Evolutionary conservation across 2,113 vertebrate genomes (phyloP).

Genomic region (Maylandia zebra): DNA sequence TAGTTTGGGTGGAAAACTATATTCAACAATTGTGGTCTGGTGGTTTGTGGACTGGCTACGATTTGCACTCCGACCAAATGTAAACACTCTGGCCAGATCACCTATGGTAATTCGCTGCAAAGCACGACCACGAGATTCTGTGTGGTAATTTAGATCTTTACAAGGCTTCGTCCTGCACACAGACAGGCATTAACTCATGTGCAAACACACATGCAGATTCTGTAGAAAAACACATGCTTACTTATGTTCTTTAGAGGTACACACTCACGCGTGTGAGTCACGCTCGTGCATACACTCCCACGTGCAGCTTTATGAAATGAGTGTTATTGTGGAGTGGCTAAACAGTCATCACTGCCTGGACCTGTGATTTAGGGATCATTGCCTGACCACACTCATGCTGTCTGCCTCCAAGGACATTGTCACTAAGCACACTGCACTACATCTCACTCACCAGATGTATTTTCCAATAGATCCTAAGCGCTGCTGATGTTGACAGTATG

Average conservation of each 20-base stretch:
- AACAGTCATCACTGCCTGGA: conserved; percentile 62
- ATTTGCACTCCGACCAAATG: conserved; percentile 2
- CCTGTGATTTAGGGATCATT: conserved; percentile 66
- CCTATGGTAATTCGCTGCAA: conserved; percentile 21
- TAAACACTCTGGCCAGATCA: conserved; percentile 35
- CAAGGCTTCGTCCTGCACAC: background rate
- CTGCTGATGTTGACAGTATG: background rate
- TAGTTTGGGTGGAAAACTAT: conserved; percentile 23
- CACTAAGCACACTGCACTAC: conserved; percentile 1
- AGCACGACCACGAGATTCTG: conserved; percentile 10
- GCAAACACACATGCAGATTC: background rate
- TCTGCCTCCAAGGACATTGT: conserved; percentile 49
- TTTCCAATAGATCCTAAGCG: conserved; percentile 12
- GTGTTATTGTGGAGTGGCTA: conserved; percentile 55
- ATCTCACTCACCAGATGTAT: conserved; percentile 13
- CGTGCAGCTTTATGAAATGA: conserved; percentile 49
- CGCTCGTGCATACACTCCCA: background rate
- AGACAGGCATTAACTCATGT: background rate
- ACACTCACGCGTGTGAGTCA: background rate
- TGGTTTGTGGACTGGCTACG: conserved; percentile 39
- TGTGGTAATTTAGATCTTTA: conserved; percentile 26
- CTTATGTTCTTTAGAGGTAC: background rate
- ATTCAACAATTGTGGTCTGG: conserved; percentile 32
- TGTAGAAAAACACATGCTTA: background rate
- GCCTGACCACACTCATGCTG: conserved; percentile 42